These are phyloP conservation scores for Apodemia mormo DNA, from an alignment of 2,888 invertebrate genomes.

Conservation along the genomic window DNA sequence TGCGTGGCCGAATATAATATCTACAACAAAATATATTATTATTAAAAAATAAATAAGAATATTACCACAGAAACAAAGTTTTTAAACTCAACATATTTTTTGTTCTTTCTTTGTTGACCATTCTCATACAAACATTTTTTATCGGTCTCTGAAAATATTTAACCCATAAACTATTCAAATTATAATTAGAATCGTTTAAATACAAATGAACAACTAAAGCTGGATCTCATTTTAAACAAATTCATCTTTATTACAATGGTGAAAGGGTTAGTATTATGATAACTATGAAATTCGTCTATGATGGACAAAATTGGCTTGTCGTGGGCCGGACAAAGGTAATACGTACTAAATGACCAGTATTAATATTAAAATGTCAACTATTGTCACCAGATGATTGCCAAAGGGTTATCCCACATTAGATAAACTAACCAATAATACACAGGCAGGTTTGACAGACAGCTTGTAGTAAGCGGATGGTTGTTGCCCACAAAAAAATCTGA, in stretches of 20 bases:
- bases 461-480: too few species aligned
- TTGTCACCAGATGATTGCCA: slow-evolving; percentile 52
- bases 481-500: too few species aligned
- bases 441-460: too few species aligned
- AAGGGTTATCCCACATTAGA: not conserved
- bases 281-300: slow-evolving; percentile 38
- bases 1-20: too few species aligned
- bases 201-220: slow-evolving; percentile 26
- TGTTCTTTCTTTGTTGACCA: slow-evolving; percentile 68
- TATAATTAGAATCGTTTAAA: slow-evolving; percentile 63
- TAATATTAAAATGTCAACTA: slow-evolving; percentile 69
- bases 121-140: slow-evolving; percentile 68
- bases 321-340: slow-evolving; percentile 54
- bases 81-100: slow-evolving; percentile 44
- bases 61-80: not conserved
- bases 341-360: slow-evolving; percentile 69
- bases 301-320: slow-evolving; percentile 41
- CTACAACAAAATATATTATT: too few species aligned
- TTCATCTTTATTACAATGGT: slow-evolving; percentile 21
- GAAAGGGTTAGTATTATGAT: slow-evolving; percentile 22
- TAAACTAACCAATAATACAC: too few species aligned
- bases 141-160: slow-evolving; percentile 77
- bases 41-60: too few species aligned
- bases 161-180: slow-evolving; percentile 77
- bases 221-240: slow-evolving; percentile 21